phyloP scores from a whole-genome alignment of 2,797 vertebrate genomes.

The Microctenopoma steveboyesi region DNA sequence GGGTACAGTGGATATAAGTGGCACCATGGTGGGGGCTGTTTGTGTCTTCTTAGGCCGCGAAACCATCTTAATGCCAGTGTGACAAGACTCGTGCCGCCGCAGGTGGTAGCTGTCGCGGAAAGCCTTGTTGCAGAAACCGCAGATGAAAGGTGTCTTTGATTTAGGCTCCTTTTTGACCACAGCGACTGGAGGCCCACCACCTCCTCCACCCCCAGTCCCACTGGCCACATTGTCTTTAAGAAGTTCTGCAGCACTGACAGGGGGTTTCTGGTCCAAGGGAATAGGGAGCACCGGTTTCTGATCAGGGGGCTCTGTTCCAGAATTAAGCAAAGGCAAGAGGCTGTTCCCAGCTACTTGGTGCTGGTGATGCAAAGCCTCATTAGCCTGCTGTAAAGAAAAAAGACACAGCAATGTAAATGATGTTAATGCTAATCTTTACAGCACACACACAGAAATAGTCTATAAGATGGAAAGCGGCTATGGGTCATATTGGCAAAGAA shows the following conservation, averaged over 20 bases:
- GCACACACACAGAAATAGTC: not conserved
- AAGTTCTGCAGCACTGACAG: constrained; percentile 89
- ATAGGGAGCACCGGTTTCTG: constrained; percentile 96
- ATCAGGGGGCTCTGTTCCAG: constrained; percentile 92
- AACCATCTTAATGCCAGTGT: constrained; percentile 98
- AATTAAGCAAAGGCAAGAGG: constrained; percentile 94
- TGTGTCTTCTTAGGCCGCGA: constrained; percentile 94
- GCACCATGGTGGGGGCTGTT: constrained; percentile 90
- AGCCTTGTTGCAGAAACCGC: constrained; percentile 97
- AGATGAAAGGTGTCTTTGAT: constrained; percentile 96
- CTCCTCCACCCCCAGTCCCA: constrained; percentile 69
- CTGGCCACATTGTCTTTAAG: constrained; percentile 90
- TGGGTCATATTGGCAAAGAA: not conserved
- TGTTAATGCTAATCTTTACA: constrained; percentile 3
- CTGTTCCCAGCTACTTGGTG: constrained; percentile 96
- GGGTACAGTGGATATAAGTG: constrained; percentile 93
- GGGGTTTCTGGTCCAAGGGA: constrained; percentile 94
- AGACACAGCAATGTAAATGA: not conserved
- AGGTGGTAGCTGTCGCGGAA: constrained; percentile 99
- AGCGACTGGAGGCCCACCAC: constrained; percentile 59
- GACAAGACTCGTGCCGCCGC: constrained; percentile 95
- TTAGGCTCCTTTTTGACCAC: constrained; percentile 96
- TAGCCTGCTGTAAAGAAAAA: constrained; percentile 84
- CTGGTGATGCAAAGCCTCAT: constrained; percentile 97
- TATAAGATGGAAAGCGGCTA: not conserved